Evolutionary conservation across 2,113 vertebrate species (phyloP).

Genomic region (Lycocorax pyrrhopterus): DNA sequence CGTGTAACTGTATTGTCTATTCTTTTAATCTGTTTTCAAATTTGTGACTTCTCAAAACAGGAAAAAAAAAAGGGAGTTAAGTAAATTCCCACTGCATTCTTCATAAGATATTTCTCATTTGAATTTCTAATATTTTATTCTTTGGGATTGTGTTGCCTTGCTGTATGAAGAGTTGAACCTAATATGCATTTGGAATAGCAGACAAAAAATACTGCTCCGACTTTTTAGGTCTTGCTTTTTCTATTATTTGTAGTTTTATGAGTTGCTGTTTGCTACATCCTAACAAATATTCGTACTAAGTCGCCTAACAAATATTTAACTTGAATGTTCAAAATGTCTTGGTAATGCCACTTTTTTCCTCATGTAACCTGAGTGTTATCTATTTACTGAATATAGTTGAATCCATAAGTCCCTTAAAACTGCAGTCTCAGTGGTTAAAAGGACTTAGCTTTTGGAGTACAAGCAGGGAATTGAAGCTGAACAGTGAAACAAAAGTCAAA

Average conservation of each 20-base stretch:
- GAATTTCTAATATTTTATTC: neutral
- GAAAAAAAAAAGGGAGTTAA: neutral
- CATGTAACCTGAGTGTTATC: neutral
- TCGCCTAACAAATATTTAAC: neutral
- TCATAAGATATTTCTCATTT: slow-evolving; percentile 7
- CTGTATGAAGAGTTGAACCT: neutral
- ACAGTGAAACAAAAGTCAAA: neutral
- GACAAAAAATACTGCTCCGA: neutral
- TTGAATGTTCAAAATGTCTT: neutral
- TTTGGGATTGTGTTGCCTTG: neutral
- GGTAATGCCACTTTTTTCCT: neutral
- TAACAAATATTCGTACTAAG: fast-evolving
- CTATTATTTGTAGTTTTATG: neutral
- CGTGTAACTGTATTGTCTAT: neutral
- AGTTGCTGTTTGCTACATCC: neutral
- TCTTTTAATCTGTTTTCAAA: neutral
- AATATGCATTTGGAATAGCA: neutral
- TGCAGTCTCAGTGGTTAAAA: neutral
- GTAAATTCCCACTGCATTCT: neutral
- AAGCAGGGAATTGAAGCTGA: neutral
- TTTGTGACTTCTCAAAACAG: neutral
- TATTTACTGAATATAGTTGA: neutral
- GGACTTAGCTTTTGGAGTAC: neutral
- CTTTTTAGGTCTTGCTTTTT: neutral
- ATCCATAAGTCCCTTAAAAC: neutral